phyloP scores from a whole-genome alignment of 1,140 invertebrate species.

The Drosophila bocqueti region DNA sequence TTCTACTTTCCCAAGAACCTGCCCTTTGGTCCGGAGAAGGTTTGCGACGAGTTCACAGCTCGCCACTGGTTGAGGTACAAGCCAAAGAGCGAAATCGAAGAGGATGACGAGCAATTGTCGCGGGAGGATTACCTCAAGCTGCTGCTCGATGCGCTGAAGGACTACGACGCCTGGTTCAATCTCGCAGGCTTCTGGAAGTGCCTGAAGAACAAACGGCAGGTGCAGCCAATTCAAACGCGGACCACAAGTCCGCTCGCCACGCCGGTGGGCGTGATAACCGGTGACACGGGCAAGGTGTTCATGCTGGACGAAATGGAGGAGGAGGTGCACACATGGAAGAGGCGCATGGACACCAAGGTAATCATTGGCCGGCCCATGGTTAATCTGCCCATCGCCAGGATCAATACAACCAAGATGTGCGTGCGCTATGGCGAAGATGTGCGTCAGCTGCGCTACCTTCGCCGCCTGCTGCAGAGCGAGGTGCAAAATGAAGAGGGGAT shows the following conservation, averaged over 20 bases:
- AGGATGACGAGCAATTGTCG: slow-evolving; percentile 51
- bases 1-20: slow-evolving; percentile 51
- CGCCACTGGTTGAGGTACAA: slow-evolving; percentile 63
- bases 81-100: slow-evolving; percentile 31
- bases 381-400: slow-evolving; percentile 57
- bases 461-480: slow-evolving; percentile 31
- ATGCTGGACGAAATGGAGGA: slow-evolving; percentile 67
- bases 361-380: slow-evolving; percentile 51
- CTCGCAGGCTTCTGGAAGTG: slow-evolving; percentile 58
- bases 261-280: slow-evolving; percentile 51
- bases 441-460: slow-evolving; percentile 50
- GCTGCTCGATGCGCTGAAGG: slow-evolving; percentile 49
- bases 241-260: slow-evolving; percentile 59
- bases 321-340: slow-evolving; percentile 66
- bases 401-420: slow-evolving; percentile 48
- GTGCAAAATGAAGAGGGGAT: slow-evolving; percentile 4
- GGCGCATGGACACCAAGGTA: slow-evolving; percentile 55
- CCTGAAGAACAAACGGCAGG: slow-evolving; percentile 45
- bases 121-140: slow-evolving; percentile 63
- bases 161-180: slow-evolving; percentile 60
- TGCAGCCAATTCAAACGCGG: slow-evolving; percentile 49
- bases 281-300: slow-evolving; percentile 58
- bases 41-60: slow-evolving; percentile 50
- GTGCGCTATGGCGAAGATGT: slow-evolving; percentile 55
- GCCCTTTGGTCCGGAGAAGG: slow-evolving; percentile 48